Percentiles rank a stretch among this genome's conserved stretches.
Evolutionary conservation across 1,140 invertebrate species (phyloP).

Genomic region (Heliothis subflexa): DNA sequence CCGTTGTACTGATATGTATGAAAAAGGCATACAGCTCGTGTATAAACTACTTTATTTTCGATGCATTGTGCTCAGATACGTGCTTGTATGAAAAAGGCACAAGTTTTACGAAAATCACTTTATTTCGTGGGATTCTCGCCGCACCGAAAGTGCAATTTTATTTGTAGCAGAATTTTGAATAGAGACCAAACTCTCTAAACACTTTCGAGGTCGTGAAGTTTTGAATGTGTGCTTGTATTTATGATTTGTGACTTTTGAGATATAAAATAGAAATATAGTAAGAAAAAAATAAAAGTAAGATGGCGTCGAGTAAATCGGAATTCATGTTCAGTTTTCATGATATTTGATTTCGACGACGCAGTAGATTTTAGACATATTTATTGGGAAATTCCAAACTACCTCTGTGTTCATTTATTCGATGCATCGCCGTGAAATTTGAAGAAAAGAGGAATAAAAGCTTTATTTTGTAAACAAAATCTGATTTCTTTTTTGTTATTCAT

Average conservation of each 20-base stretch:
- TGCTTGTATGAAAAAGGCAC: conserved; percentile 25
- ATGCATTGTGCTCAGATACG: conserved; percentile 5
- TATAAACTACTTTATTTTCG: conserved; percentile 28
- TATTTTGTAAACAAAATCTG: too few relatives aligned
- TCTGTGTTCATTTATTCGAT: too few relatives aligned
- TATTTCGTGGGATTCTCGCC: conserved; percentile 16
- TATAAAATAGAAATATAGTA: not conserved
- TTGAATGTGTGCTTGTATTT: not conserved
- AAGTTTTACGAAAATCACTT: conserved; percentile 11
- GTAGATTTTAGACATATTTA: too few relatives aligned
- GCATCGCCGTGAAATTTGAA: too few relatives aligned
- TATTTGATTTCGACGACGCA: too few relatives aligned
- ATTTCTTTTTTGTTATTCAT: too few relatives aligned
- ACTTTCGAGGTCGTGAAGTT: conserved; percentile 5
- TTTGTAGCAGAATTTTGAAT: conserved; percentile 12
- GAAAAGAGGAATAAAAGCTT: too few relatives aligned
- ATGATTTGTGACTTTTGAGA: conserved; percentile 22
- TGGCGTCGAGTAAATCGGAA: too few relatives aligned
- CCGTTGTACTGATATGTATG: conserved; percentile 3
- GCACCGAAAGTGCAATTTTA: conserved; percentile 25
- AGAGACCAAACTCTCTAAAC: conserved; percentile 7
- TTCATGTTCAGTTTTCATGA: too few relatives aligned
- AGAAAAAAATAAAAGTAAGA: not conserved
- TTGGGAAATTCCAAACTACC: too few relatives aligned
- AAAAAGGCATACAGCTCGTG: conserved; percentile 4